Evolutionary conservation across 2,797 vertebrate species (phyloP), one percentile per base, ranked within the genome.

Genomic region (Macropodus opercularis): DNA sequence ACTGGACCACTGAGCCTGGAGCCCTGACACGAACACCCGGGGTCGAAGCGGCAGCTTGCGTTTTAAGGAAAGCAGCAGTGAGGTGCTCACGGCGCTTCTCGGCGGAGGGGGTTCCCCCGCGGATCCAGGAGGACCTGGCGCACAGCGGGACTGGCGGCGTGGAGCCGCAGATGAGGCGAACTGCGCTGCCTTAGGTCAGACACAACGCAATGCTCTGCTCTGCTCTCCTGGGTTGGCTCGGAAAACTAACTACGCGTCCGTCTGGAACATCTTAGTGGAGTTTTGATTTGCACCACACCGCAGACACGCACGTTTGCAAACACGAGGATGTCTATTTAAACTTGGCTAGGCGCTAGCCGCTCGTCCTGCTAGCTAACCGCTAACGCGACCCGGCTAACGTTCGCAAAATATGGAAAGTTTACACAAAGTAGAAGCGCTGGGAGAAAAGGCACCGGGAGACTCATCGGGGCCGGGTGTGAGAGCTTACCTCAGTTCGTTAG

Each of bases 401-500:
- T 39, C 48, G 36, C 54, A 38, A 40, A 73, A 50, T 43, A 19
- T 38, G 13, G 15, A 65, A 83, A 76, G 44, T 67, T 69, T 6
- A 6, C 23, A 14, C n/a, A 26, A 47, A 57, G 41, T 43, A 22
- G 49, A 31, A 12, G 10, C 31, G 8, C 18, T 0, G 19, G 21
- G 38, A 36, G 32, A 46, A 36, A 29, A 29, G n/a, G 31, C 35
- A 13, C 6, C 2, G 6, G 8, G 14, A 1, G 15, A 5, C 1
- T 2, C 4, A 13, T 36, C 15, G 32, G 53, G 3, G 31, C 3
- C 2, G 27, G 19, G 60, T 27, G 22, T 5, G 27, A 3, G 57
- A 7, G 51, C 72, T 79, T 54, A 90, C 88, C 85, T 87, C 47
- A 73, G 5, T 60, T 43, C 3, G 38, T 34, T 19, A 10, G 2